phyloP scores from a whole-genome alignment of 2,797 vertebrate species.

The Enteromius mattozi region DNA sequence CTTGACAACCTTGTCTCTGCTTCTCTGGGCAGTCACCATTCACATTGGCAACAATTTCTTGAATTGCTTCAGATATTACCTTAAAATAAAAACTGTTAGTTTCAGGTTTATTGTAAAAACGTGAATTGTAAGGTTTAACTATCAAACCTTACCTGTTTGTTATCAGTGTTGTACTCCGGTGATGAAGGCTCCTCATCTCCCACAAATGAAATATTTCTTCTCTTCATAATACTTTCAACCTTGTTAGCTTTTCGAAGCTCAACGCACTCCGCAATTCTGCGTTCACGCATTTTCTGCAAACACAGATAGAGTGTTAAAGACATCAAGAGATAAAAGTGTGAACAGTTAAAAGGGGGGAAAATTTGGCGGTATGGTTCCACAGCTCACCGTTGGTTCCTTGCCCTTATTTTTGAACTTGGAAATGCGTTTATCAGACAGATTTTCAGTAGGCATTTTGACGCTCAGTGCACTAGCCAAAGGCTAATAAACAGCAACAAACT shows the following conservation, averaged over 20 bases:
- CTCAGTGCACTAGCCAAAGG: background rate
- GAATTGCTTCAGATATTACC: slow-evolving; percentile 69
- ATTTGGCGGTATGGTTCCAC: background rate
- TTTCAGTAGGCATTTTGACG: slow-evolving; percentile 77
- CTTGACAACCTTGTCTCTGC: slow-evolving; percentile 83
- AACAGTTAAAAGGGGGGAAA: background rate
- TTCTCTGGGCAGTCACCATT: slow-evolving; percentile 69
- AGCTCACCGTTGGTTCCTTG: slow-evolving; percentile 82
- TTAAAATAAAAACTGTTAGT: slow-evolving; percentile 32
- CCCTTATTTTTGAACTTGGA: slow-evolving; percentile 91
- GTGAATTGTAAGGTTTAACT: background rate
- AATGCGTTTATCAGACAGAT: slow-evolving; percentile 69
- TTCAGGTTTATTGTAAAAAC: too few species aligned
- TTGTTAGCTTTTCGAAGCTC: slow-evolving; percentile 88
- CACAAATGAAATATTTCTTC: slow-evolving; percentile 78
- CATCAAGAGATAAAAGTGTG: background rate
- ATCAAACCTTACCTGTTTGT: slow-evolving; percentile 52
- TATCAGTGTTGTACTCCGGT: slow-evolving; percentile 57
- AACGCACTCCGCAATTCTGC: slow-evolving; percentile 76
- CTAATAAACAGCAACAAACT: background rate
- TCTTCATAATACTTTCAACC: slow-evolving; percentile 86
- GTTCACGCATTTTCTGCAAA: slow-evolving; percentile 81
- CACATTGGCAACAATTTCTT: slow-evolving; percentile 80
- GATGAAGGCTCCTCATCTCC: slow-evolving; percentile 73
- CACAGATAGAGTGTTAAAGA: background rate